Evolutionary conservation across 2,888 invertebrate species (phyloP).

Genomic region (Atethmia centrago): DNA sequence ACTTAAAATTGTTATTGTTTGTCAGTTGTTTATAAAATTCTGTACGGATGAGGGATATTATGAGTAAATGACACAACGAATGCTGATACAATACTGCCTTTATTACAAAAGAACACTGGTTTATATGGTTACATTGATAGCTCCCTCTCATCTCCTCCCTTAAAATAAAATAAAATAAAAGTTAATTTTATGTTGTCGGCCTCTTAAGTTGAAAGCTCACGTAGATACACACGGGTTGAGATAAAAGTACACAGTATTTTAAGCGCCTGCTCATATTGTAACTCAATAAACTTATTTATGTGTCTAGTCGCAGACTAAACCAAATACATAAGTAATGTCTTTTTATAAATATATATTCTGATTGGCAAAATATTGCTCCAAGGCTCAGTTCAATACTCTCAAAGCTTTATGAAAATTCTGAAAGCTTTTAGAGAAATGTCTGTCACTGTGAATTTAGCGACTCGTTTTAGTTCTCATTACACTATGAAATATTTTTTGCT

Average conservation of each 20-base stretch:
- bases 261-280: slow-evolving; percentile 17
- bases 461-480: slow-evolving; percentile 21
- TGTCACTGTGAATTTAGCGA: slow-evolving; percentile 21
- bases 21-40: no score
- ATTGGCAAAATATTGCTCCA: slow-evolving; percentile 18
- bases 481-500: slow-evolving; percentile 21
- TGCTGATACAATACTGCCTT: no score
- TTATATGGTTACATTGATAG: no score
- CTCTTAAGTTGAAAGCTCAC: not conserved
- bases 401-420: slow-evolving; percentile 29
- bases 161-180: no score
- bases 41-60: no score
- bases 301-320: slow-evolving; percentile 28
- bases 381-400: slow-evolving; percentile 31
- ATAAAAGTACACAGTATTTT: not conserved
- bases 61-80: no score
- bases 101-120: no score
- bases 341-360: slow-evolving; percentile 22
- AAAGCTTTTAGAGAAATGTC: slow-evolving; percentile 33
- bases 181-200: no score
- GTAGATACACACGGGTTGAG: not conserved
- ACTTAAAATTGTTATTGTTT: no score
- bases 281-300: slow-evolving; percentile 22
- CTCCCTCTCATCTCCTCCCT: no score
- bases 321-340: slow-evolving; percentile 43